These are phyloP conservation scores for Galerucella pusilla DNA, from an alignment of 2,888 invertebrate genomes.

Conservation along the genomic window DNA sequence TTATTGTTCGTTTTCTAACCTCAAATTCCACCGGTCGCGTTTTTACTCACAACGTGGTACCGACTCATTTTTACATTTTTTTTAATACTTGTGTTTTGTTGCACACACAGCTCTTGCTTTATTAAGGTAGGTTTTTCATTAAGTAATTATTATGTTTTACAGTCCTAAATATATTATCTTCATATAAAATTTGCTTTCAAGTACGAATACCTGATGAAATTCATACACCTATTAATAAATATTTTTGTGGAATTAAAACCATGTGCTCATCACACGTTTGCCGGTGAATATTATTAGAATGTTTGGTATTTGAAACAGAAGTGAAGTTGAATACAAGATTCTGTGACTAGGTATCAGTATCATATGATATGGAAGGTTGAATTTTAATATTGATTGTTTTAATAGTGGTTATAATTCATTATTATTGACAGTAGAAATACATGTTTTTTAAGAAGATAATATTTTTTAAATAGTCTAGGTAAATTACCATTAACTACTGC, in stretches of 20 bases:
- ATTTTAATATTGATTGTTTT: neutral
- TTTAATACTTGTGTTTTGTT: neutral
- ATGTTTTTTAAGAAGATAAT: neutral
- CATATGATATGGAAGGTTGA: slow-evolving; percentile 1
- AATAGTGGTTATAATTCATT: neutral
- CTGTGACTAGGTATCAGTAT: neutral
- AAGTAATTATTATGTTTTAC: too few species aligned
- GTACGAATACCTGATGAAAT: neutral
- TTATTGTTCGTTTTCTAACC: slow-evolving; percentile 28
- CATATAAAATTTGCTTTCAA: too few species aligned
- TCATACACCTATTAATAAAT: slow-evolving; percentile 7
- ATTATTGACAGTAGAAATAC: neutral
- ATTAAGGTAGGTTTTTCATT: neutral
- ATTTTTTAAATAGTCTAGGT: too few species aligned
- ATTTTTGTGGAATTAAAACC: neutral
- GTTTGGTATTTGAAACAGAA: neutral
- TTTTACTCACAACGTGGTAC: slow-evolving; percentile 18
- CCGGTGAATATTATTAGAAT: slow-evolving; percentile 22
- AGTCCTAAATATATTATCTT: too few species aligned
- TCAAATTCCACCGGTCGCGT: slow-evolving; percentile 24
- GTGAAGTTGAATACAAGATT: neutral
- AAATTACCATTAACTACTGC: too few species aligned
- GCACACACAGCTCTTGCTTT: neutral
- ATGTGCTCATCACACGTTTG: slow-evolving; percentile 8
- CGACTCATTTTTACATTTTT: neutral